phyloP scores from a whole-genome alignment of 2,888 invertebrate species.

The Lobophora halterata region DNA sequence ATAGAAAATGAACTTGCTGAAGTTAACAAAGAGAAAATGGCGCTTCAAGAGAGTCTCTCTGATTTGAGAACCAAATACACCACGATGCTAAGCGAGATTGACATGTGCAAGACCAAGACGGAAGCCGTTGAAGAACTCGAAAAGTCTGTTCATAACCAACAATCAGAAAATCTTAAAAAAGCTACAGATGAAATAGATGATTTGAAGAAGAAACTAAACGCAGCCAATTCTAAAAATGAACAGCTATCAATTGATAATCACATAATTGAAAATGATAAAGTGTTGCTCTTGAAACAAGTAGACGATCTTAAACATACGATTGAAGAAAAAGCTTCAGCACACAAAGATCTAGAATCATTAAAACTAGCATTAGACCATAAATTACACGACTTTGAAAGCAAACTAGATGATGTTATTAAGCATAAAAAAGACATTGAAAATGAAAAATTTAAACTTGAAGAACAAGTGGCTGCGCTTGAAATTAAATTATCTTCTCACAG shows the following conservation, averaged over 20 bases:
- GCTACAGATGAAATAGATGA: slow-evolving; percentile 64
- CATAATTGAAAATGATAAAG: slow-evolving; percentile 76
- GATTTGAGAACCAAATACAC: slow-evolving; percentile 79
- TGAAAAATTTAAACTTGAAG: slow-evolving; percentile 43
- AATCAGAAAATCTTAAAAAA: slow-evolving; percentile 47
- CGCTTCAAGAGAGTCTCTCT: slow-evolving; percentile 74
- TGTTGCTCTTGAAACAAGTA: slow-evolving; percentile 65
- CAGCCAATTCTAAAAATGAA: slow-evolving; percentile 65
- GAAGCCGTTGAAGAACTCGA: slow-evolving; percentile 75
- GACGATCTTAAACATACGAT: slow-evolving; percentile 64
- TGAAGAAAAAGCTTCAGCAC: slow-evolving; percentile 41
- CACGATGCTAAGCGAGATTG: slow-evolving; percentile 66
- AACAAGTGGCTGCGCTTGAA: slow-evolving; percentile 38
- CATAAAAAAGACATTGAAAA: slow-evolving; percentile 44
- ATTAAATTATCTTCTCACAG: slow-evolving; percentile 27
- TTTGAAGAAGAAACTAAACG: slow-evolving; percentile 58
- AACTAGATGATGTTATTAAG: slow-evolving; percentile 41
- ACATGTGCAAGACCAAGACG: slow-evolving; percentile 64
- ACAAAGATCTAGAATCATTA: slow-evolving; percentile 46
- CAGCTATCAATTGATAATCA: slow-evolving; percentile 76
- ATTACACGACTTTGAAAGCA: slow-evolving; percentile 51
- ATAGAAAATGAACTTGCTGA: slow-evolving; percentile 78
- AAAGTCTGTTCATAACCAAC: slow-evolving; percentile 52
- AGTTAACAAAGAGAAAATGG: slow-evolving; percentile 63
- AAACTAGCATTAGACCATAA: slow-evolving; percentile 54